These are phyloP conservation scores for Aphaenogaster ashmeadi DNA, from an alignment of 1,140 invertebrate species.

Conservation along the genomic window DNA sequence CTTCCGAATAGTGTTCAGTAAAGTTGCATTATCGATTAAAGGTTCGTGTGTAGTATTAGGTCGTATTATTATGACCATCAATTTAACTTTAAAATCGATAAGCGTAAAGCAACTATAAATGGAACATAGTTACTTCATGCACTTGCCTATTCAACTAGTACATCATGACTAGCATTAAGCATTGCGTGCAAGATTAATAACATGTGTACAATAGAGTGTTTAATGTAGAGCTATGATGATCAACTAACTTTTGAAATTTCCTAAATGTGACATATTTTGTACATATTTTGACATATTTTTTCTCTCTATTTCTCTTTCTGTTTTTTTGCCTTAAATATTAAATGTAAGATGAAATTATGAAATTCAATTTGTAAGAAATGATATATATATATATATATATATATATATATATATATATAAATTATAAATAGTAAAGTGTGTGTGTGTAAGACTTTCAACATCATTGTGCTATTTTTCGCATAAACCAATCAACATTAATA, in stretches of 20 bases:
- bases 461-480: neutral
- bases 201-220: neutral
- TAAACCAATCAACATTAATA: neutral
- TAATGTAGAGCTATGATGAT: neutral
- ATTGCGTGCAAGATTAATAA: constrained; percentile 26
- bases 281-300: neutral
- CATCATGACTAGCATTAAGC: neutral
- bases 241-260: neutral
- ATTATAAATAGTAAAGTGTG: neutral
- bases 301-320: neutral
- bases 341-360: neutral
- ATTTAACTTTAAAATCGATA: constrained; percentile 57
- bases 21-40: constrained; percentile 21
- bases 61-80: constrained; percentile 1
- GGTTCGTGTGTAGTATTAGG: constrained; percentile 21
- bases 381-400: neutral
- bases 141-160: neutral
- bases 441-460: neutral
- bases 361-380: neutral
- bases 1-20: constrained; percentile 1
- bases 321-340: neutral
- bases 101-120: constrained; percentile 49
- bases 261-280: neutral
- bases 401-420: neutral
- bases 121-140: constrained; percentile 20